These are phyloP conservation scores for Acanthaster planci DNA, from an alignment of 35 echinoderm and acorn worm genomes.

Conservation along the genomic window DNA sequence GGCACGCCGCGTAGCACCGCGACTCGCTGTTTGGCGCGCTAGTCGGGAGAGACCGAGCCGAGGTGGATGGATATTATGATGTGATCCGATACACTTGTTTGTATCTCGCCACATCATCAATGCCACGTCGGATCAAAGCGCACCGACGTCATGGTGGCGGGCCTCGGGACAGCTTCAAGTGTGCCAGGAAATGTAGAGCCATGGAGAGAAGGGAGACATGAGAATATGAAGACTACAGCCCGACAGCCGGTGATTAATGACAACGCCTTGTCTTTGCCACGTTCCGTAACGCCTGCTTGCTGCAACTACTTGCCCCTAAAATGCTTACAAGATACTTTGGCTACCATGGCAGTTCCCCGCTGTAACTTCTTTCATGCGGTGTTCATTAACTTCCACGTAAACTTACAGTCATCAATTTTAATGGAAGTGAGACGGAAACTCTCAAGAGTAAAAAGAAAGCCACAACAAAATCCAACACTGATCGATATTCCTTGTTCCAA, in stretches of 20 bases:
- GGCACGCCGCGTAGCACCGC: background rate
- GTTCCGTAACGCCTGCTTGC: background rate
- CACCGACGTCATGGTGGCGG: conserved; percentile 18
- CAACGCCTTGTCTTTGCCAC: background rate
- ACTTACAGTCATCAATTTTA: too few species aligned
- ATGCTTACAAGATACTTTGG: conserved; percentile 6
- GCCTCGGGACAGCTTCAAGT: conserved; percentile 12
- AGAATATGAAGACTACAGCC: background rate
- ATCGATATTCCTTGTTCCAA: too few species aligned
- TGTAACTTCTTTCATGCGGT: background rate
- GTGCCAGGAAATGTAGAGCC: conserved; percentile 16
- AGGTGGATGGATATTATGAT: too few species aligned
- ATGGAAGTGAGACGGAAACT: too few species aligned
- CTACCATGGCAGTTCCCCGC: background rate
- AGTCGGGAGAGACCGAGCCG: too few species aligned
- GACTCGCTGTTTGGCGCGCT: too few species aligned
- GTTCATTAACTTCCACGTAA: too few species aligned
- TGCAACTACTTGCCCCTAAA: background rate
- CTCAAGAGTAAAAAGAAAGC: too few species aligned
- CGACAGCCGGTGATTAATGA: background rate
- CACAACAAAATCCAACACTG: too few species aligned
- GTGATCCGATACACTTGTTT: background rate
- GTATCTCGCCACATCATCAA: conserved; percentile 11
- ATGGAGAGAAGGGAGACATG: background rate
- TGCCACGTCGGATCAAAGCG: conserved; percentile 1